Base-by-base conservation (phyloP, 2,113 vertebrate species). In the Rhombomys opimus region DNA sequence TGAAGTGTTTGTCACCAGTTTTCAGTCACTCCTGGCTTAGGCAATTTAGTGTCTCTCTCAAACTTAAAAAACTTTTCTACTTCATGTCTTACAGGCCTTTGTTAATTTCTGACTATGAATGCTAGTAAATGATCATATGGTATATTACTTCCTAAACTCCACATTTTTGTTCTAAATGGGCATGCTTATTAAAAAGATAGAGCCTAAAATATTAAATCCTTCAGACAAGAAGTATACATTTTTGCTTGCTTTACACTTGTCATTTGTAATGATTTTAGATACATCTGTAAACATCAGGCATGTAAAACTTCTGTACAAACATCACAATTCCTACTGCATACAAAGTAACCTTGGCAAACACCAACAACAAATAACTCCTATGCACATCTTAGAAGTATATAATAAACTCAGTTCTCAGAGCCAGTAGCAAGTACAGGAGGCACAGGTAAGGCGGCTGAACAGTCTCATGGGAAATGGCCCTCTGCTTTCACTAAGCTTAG, bases 371-470 rank as follows among this genome's bases (percentile, higher is more conserved):
- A 50, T 87, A 82, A 32, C 25, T 72, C 13, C 14, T 78, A 8
- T 9, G 41, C 1, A 73, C 10, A 22, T 78, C 54, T 73, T 57
- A 32, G 70, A 3, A 52, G 59, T 65, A 84, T 14, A 52, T 61
- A 87, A 93, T 2, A 82, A 95, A 93, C 95, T 84, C 59, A 61
- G 17, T 76, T 72, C n/a, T 93, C 32, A 23, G 30, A 54, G 18
- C 6, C 10, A 32, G 4, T 63, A 81, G 86, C 75, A 9, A 12
- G 23, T 57, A 50, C 85, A 87, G n/a, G 32, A 22, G n/a, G 85
- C 12, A 30, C 59, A 68, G 75, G 59, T 5, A 76, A 2, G 46
- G 15, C 86, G 9, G 52, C 86, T 73, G 80, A 46, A 93, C 57
- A 85, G 32, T 27, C 75, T 85, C 25, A 32, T 7, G 17, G 63